Conservation (phyloP, 1,140 invertebrate genomes). For the Pollicipes pollicipes region DNA sequence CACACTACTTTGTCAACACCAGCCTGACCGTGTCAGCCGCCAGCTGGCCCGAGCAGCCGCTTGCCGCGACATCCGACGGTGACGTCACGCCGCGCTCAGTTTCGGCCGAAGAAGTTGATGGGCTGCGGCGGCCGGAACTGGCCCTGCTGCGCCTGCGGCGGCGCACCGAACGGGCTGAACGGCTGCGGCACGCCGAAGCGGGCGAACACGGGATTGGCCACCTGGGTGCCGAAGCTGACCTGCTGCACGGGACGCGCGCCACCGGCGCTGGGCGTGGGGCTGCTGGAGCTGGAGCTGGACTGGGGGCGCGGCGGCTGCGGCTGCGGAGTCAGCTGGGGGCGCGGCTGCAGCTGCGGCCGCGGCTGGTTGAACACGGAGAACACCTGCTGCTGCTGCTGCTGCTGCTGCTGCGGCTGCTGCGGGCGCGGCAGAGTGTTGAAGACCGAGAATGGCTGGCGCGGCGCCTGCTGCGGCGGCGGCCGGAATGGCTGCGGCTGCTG, state of each 20-base stretch:
- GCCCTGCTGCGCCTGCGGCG: background rate
- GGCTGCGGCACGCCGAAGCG: background rate
- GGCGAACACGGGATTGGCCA: background rate
- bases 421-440: background rate
- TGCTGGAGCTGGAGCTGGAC: background rate
- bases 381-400: background rate
- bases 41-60: too few species aligned
- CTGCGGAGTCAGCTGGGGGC: too few species aligned
- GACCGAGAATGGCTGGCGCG: background rate
- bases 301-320: background rate
- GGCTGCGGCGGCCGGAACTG: background rate
- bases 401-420: background rate
- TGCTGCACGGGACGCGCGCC: background rate
- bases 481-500: background rate
- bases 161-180: background rate
- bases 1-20: background rate
- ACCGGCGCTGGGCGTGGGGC: background rate
- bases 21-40: background rate
- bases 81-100: background rate
- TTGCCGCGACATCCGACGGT: too few species aligned
- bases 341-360: background rate
- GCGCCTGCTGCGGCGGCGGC: background rate
- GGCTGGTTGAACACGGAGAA: background rate
- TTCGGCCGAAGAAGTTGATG: background rate
- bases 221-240: conserved; percentile 5